Conservation (phyloP, 2,113 vertebrate species). For the Chitala chitala region DNA sequence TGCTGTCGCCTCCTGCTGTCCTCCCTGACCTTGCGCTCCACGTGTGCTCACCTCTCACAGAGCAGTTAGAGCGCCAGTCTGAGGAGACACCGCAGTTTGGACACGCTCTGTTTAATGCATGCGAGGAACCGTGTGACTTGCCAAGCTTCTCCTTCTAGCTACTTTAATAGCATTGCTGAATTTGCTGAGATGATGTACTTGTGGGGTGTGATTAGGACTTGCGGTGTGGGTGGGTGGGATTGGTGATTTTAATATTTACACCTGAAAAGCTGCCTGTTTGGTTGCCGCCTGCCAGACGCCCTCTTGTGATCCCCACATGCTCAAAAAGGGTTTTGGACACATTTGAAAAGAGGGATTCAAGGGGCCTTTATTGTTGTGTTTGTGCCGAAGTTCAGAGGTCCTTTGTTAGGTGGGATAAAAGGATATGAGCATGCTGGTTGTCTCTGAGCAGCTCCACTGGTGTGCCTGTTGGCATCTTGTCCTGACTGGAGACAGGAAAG, state of each 20-base stretch:
- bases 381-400: slow-evolving; percentile 56
- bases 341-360: slow-evolving; percentile 39
- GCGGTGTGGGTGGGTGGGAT: neutral
- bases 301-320: slow-evolving; percentile 51
- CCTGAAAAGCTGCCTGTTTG: slow-evolving; percentile 35
- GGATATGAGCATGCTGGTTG: slow-evolving; percentile 76
- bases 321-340: slow-evolving; percentile 30
- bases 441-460: slow-evolving; percentile 68
- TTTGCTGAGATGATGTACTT: neutral
- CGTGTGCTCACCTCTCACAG: neutral
- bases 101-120: neutral
- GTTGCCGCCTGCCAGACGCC: slow-evolving; percentile 53
- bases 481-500: too few relatives aligned
- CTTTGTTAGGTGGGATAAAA: slow-evolving; percentile 70
- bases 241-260: slow-evolving; percentile 39
- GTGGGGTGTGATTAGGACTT: neutral
- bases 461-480: neutral
- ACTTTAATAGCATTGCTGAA: neutral
- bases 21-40: neutral
- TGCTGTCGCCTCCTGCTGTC: neutral
- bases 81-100: too few relatives aligned
- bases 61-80: neutral
- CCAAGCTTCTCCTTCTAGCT: too few relatives aligned
- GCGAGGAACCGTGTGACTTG: neutral
- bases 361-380: slow-evolving; percentile 57